These are phyloP conservation scores for Tetragnatha versicolor DNA, from an alignment of 1,140 invertebrate genomes.

Conservation along the genomic window DNA sequence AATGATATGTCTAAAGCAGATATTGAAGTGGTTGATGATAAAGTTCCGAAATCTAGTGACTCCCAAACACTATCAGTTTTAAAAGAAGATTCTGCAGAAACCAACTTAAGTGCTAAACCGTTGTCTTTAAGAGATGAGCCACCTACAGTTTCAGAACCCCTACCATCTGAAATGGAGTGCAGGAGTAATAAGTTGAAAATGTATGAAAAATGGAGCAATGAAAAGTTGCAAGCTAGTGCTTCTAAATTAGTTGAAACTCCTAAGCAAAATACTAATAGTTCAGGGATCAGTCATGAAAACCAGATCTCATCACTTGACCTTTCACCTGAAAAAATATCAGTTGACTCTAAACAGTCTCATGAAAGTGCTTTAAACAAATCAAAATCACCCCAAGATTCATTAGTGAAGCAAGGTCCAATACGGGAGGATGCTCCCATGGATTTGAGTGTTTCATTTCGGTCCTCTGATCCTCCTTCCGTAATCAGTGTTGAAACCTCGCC, in stretches of 20 bases:
- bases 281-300: neutral
- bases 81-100: neutral
- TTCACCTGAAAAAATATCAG: neutral
- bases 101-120: neutral
- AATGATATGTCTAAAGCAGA: neutral
- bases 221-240: slow-evolving; percentile 19
- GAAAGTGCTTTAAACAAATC: slow-evolving; percentile 3
- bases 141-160: neutral
- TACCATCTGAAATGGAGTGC: neutral
- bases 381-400: neutral
- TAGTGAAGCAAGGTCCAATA: neutral
- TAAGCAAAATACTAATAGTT: neutral
- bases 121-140: neutral
- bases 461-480: neutral
- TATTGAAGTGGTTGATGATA: neutral
- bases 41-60: neutral
- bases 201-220: slow-evolving; percentile 45
- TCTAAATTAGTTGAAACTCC: neutral
- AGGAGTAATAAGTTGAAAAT: slow-evolving; percentile 36
- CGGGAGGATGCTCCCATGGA: slow-evolving; percentile 24
- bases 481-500: too few species aligned
- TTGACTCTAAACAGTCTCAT: neutral
- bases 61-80: neutral
- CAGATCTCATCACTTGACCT: too few species aligned
- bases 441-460: slow-evolving; percentile 7